These are phyloP conservation scores for Petrolisthes cinctipes DNA, from an alignment of 2,888 invertebrate genomes.

Conservation along the genomic window DNA sequence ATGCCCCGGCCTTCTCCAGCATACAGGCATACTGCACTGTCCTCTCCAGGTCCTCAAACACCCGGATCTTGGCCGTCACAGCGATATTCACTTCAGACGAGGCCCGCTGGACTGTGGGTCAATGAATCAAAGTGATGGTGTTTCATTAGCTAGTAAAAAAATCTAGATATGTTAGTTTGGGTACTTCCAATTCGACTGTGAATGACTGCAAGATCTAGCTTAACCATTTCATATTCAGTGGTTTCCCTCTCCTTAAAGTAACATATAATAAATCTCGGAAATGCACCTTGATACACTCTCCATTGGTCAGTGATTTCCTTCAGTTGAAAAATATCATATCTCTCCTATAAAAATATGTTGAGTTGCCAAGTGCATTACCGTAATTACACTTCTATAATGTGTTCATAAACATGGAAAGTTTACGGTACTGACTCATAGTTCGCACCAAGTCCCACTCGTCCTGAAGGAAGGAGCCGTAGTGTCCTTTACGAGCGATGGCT, in stretches of 20 bases:
- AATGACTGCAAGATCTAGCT: no score
- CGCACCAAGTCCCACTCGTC: conserved; percentile 92
- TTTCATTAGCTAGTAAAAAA: no score
- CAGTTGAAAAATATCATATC: no score
- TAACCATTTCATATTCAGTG: no score
- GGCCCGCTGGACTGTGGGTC: conserved; percentile 44
- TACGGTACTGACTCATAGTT: conserved; percentile 78
- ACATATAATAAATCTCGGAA: no score
- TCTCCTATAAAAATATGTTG: neutral
- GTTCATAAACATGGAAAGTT: neutral
- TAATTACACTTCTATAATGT: neutral
- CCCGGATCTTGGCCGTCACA: conserved; percentile 95
- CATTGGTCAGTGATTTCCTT: no score
- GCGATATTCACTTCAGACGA: conserved; percentile 79
- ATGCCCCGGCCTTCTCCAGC: conserved; percentile 93
- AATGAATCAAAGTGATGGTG: no score
- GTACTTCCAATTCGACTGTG: no score
- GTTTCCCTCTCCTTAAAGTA: no score
- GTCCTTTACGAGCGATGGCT: conserved; percentile 94
- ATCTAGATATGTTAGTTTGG: no score
- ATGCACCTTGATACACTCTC: no score
- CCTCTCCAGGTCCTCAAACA: conserved; percentile 86
- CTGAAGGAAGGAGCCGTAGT: conserved; percentile 95
- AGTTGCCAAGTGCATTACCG: neutral
- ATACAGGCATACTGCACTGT: conserved; percentile 93